Evolutionary conservation across 1,140 invertebrate genomes (phyloP), one percentile per base, ranked within the genome.

Genomic region (Ephestia elutella): DNA sequence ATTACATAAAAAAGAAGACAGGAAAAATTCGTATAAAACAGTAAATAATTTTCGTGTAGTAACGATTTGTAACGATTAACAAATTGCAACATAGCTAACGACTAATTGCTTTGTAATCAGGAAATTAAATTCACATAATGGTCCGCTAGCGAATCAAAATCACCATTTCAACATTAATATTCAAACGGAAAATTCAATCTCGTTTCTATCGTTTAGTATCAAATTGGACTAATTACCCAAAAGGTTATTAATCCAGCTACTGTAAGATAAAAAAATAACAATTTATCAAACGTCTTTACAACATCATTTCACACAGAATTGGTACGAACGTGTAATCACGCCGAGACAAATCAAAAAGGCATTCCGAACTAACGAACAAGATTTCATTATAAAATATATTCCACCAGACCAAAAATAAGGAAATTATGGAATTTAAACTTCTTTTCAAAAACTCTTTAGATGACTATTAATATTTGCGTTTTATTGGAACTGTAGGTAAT

Each of bases 311-410:
- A 53, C 21, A n/a, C 50, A 53, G 21, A 53, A 53, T 11, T 25
- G 10, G 38, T 70, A 69, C 60, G 63, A 66, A 67, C 56, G 13
- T 44, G 38, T 53, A 53, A n/a, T 53, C 50, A 53, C 5, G 17
- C 7, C 50, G 20, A 53, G 44, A 60, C 51, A 9, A 54, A 60
- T 55, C 53, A 57, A 18, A n/a, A 25, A 57, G 19, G 57, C 64
- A 70, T 70, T 68, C 66, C 68, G 68, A 72, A 71, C 66, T 73
- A 79, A 82, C 80, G 74, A 80, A 79, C 62, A 62, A 71, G 66
- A 82, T 82, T 87, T 83, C 83, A 86, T 86, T 87, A 83, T 80
- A 32, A 80, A 83, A 83, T 63, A 62, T 79, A 83, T 82, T 69
- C 59, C 63, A 44, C 57, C 20, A 11, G 8, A 18, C 20, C 20